Conservation (phyloP, 2,113 vertebrate genomes). For the Notarius quadriscutis region DNA sequence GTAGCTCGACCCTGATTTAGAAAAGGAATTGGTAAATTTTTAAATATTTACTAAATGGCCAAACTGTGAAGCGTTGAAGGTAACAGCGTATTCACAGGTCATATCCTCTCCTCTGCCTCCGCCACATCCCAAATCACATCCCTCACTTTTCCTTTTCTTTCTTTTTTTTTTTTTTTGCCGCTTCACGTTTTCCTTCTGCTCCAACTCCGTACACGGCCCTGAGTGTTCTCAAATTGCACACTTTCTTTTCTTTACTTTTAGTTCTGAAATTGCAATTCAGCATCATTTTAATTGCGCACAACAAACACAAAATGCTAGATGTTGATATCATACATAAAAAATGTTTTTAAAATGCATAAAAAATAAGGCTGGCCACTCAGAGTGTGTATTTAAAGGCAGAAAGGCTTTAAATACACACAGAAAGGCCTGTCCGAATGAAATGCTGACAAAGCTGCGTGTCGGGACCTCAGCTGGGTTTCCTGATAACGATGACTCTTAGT, state of each 20-base stretch:
- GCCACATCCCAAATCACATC: background rate
- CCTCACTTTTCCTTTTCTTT: too few species aligned
- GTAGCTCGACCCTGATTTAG: slow-evolving; percentile 25
- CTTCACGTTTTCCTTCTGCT: background rate
- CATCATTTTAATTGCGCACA: too few species aligned
- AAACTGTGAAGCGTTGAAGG: slow-evolving; percentile 17
- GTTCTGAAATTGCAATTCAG: background rate
- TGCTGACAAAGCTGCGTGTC: background rate
- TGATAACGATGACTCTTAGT: too few species aligned
- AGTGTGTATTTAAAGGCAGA: too few species aligned
- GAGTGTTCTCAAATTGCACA: too few species aligned
- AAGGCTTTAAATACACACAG: background rate
- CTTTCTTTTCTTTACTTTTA: background rate
- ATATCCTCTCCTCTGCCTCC: background rate
- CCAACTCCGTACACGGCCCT: background rate
- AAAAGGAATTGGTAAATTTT: slow-evolving; percentile 46
- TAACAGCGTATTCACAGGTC: background rate
- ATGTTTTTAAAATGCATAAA: too few species aligned
- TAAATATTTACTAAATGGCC: slow-evolving; percentile 46
- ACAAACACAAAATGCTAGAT: background rate
- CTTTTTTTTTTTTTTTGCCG: background rate
- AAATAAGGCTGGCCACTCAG: too few species aligned
- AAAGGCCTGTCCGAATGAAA: background rate
- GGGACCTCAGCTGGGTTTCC: background rate
- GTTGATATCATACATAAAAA: background rate